Base-by-base conservation (phyloP, 2,888 invertebrate genomes). In the Stenodema calcarata region DNA sequence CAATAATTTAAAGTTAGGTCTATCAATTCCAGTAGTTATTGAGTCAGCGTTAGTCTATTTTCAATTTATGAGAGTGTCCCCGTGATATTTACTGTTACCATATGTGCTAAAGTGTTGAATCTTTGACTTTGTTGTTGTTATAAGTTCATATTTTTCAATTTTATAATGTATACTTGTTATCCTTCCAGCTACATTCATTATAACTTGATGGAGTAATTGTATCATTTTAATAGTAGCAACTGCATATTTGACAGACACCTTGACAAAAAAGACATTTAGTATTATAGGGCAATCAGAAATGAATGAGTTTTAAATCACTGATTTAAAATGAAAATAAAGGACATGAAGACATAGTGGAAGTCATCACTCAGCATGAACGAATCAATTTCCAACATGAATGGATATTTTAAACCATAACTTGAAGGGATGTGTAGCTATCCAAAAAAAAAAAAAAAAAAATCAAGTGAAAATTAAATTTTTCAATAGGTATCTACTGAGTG, bases 11-110 rank as follows among this genome's bases (percentile, higher is more conserved):
- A 80, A 54, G 30, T 30, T 80, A 80, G 80, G 80, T 80, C 27
- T 80, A 80, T 50, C 80, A 80, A 80, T 80, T 80, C 80, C 80
- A 80, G 80, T 80, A 80, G 80, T 80, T 50, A 80, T 80, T 80
- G 80, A 80, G 80, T 78, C 78, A n/a, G 44, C 27, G 44, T 78
- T 42, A 78, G 47, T 41, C 78, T 42, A 47, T 78, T 78, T 78
- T 41, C 78, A 41, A 78, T 78, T 27, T 44, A 28, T 47, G 28
- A 44, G 47, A 50, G 47, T 50, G 80, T 80, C 80, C 27, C 80
- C 23, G 80, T 50, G 80, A 80, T 80, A 80, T 54, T 80, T 50
- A 54, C 27, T 50, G 80, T 80, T 50, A 47, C 54, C 50, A 80
- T 50, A 44, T 78, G 78, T 78, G 78, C 78, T 78, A 78, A 44